A percentile compares a stretch with the other conserved stretches of the same genome.
Evolutionary conservation across 1,140 invertebrate species (phyloP).

Genomic region (Bombus pyrosoma): DNA sequence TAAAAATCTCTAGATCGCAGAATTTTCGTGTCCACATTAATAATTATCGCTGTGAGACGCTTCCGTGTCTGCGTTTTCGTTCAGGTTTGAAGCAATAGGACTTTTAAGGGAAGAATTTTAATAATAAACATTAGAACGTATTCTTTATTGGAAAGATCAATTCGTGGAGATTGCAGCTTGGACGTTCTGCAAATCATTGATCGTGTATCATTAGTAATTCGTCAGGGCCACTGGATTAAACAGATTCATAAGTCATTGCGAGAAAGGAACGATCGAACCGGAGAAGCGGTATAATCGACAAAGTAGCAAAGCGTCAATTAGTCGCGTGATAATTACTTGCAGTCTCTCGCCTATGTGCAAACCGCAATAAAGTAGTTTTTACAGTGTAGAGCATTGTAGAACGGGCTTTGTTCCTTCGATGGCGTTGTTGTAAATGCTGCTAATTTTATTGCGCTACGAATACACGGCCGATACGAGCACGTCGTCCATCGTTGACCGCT

Average conservation of each 20-base stretch:
- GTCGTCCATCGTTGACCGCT: slow-evolving; percentile 57
- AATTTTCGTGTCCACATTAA: background rate
- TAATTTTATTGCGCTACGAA: slow-evolving; percentile 73
- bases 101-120: too few relatives aligned
- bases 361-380: slow-evolving; percentile 41
- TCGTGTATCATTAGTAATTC: too few relatives aligned
- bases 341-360: slow-evolving; percentile 3
- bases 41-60: background rate
- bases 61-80: background rate
- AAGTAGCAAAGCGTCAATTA: too few relatives aligned
- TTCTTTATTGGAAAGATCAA: too few relatives aligned
- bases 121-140: too few relatives aligned
- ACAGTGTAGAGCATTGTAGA: too few relatives aligned
- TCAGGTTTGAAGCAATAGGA: too few relatives aligned
- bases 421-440: slow-evolving; percentile 39
- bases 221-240: too few relatives aligned
- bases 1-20: background rate
- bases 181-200: too few relatives aligned
- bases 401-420: slow-evolving; percentile 30
- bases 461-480: slow-evolving; percentile 55
- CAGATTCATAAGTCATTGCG: background rate
- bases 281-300: too few relatives aligned
- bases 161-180: too few relatives aligned
- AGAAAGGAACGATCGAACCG: too few relatives aligned
- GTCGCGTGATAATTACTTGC: slow-evolving; percentile 33